These are phyloP conservation scores for Ceriagrion tenellum DNA, from an alignment of 2,888 invertebrate genomes.

Conservation along the genomic window DNA sequence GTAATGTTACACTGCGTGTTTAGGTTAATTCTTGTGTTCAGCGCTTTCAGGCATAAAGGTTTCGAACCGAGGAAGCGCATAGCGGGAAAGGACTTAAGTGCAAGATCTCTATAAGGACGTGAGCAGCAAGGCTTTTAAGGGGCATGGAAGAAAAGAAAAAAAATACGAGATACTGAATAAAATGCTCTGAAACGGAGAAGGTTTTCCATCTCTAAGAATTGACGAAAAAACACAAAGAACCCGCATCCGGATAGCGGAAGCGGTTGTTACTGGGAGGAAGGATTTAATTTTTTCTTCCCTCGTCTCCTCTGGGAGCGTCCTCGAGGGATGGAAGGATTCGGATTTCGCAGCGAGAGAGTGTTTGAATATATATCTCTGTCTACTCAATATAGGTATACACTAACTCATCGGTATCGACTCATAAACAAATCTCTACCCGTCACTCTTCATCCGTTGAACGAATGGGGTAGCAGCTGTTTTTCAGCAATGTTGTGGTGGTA, in stretches of 20 bases:
- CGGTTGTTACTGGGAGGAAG: background rate
- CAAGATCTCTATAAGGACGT: background rate
- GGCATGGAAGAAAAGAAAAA: too few species aligned
- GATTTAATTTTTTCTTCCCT: background rate
- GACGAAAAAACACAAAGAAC: background rate
- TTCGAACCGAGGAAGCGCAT: too few species aligned
- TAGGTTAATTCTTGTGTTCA: too few species aligned
- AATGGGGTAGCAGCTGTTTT: background rate
- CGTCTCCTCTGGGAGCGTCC: background rate
- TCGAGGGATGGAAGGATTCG: background rate
- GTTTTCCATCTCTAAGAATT: background rate
- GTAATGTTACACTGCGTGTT: too few species aligned
- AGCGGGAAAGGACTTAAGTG: background rate
- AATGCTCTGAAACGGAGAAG: background rate
- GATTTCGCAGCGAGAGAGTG: background rate
- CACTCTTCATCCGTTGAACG: background rate
- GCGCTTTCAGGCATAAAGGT: too few species aligned
- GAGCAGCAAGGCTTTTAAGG: background rate
- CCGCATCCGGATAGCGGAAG: background rate
- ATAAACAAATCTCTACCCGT: background rate
- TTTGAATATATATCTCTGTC: background rate
- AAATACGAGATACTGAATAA: background rate
- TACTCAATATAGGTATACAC: background rate
- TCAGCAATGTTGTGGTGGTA: too few species aligned
- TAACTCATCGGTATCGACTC: background rate